Percentiles rank a stretch among this genome's conserved stretches.
phyloP scores from a whole-genome alignment of 2,113 vertebrate species.

The Periophthalmodon schlosseri region DNA sequence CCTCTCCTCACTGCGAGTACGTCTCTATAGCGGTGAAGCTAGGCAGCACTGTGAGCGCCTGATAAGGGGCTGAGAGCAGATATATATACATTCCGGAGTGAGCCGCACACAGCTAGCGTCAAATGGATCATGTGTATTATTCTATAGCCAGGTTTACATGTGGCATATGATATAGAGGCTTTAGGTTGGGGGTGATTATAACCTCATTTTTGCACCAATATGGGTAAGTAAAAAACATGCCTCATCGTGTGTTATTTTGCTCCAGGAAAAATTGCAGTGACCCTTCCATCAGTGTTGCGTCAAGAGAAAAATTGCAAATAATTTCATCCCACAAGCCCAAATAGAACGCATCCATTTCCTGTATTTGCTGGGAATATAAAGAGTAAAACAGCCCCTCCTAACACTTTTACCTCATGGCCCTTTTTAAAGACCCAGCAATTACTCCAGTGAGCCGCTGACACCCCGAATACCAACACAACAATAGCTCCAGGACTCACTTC shows the following conservation, averaged over 20 bases:
- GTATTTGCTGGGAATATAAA: conserved; percentile 55
- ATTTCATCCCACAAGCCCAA: conserved; percentile 49
- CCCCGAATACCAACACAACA: conserved; percentile 70
- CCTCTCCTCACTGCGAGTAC: conserved; percentile 50
- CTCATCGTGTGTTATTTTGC: conserved; percentile 52
- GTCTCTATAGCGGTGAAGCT: conserved; percentile 68
- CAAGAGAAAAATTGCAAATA: conserved; percentile 43
- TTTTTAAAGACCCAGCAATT: conserved; percentile 67
- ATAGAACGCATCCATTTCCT: conserved; percentile 59
- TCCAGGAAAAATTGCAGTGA: conserved; percentile 61
- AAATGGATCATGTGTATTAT: conserved; percentile 70
- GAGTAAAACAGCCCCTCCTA: conserved; percentile 29
- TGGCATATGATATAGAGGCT: conserved; percentile 42
- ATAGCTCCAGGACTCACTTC: conserved; percentile 49
- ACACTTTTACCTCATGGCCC: conserved; percentile 50
- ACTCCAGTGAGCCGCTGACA: conserved; percentile 65
- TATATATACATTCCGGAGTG: conserved; percentile 71
- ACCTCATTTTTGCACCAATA: conserved; percentile 21
- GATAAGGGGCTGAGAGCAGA: conserved; percentile 78
- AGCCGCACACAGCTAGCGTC: conserved; percentile 51
- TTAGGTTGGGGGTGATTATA: conserved; percentile 14
- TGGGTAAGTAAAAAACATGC: conserved; percentile 18
- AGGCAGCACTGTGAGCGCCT: conserved; percentile 67
- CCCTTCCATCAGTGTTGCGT: conserved; percentile 36
- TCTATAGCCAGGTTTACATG: conserved; percentile 55